phyloP scores from a whole-genome alignment of 2,888 invertebrate genomes.

The Napeogenes inachia region DNA sequence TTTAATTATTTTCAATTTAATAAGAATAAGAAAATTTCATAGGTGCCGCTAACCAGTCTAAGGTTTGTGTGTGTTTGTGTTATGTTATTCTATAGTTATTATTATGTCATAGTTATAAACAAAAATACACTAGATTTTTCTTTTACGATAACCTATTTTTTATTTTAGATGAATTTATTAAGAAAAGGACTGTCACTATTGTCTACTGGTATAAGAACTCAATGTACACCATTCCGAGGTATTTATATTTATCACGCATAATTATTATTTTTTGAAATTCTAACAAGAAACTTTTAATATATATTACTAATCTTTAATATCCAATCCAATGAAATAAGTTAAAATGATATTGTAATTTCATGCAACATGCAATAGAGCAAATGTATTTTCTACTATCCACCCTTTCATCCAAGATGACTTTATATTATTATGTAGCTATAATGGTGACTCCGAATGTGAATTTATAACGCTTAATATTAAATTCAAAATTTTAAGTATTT shows the following conservation, averaged over 20 bases:
- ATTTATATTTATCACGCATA: constrained; percentile 21
- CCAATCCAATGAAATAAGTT: too few species aligned
- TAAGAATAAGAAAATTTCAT: not conserved
- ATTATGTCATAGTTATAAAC: too few species aligned
- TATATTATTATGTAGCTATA: too few species aligned
- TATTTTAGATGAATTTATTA: constrained; percentile 66
- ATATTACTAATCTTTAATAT: too few species aligned
- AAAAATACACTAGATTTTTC: not conserved
- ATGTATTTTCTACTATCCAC: too few species aligned
- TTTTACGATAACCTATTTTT: constrained; percentile 21
- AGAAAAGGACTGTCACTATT: constrained; percentile 58
- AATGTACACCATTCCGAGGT: constrained; percentile 53
- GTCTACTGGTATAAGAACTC: constrained; percentile 52
- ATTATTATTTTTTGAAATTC: not conserved
- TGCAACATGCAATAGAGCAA: too few species aligned
- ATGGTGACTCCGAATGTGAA: too few species aligned
- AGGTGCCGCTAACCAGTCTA: not conserved
- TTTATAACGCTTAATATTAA: too few species aligned
- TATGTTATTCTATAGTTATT: too few species aligned
- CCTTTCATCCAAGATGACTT: too few species aligned
- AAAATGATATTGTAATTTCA: too few species aligned
- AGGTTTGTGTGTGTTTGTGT: constrained; percentile 9
- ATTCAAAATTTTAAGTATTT: too few species aligned
- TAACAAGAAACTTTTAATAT: not conserved
- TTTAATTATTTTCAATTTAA: not conserved